Evolutionary conservation across 2,888 invertebrate species (phyloP), one percentile per base, ranked within the genome.

Genomic region (Eremobia ochroleuca): DNA sequence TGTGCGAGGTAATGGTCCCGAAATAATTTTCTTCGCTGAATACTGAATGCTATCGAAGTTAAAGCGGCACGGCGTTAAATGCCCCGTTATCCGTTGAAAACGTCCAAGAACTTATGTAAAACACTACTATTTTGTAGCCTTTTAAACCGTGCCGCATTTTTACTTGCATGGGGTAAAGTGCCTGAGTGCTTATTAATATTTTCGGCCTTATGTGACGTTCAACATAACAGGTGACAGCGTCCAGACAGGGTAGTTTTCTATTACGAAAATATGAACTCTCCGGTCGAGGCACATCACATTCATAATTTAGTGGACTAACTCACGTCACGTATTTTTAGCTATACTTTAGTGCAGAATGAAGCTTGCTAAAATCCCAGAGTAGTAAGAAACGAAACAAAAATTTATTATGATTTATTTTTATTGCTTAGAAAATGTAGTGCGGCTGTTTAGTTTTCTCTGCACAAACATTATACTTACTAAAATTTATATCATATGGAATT

Each of bases 1-100:
- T 94, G 94, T 86, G 92, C 87, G 91, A 90, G 92, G 92, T 94
- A 94, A 94, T 94, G 94, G 93, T 83, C 90, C 90, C 83, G 93
- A 94, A 92, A 92, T 94, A 94, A 94, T 94, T 93, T 92, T 92
- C 91, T 90, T 90, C 87, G 82, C 87, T 90, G 91, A 91, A 92
- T 91, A 91, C 91, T 90, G 91, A 92, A 91, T 91, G 89, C 90
- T 91, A 93, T 93, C 90, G 92, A 92, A 93, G 90, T 91, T 91
- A 89, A 88, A 89, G 83, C 85, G 84, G 86, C 77, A 85, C 85
- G 85, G 84, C 78, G 90, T 89, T 90, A 92, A 94, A 94, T 94
- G 94, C 94, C 91, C 93, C 93, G 91, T 90, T 90, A 90, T 88
- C 79, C 79, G 69, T 78, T 87, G 77, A 85, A 86, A 87, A 85